Evolutionary conservation across 2,797 vertebrate species (phyloP), one percentile per base, ranked within the genome.

Genomic region (Lacerta agilis): DNA sequence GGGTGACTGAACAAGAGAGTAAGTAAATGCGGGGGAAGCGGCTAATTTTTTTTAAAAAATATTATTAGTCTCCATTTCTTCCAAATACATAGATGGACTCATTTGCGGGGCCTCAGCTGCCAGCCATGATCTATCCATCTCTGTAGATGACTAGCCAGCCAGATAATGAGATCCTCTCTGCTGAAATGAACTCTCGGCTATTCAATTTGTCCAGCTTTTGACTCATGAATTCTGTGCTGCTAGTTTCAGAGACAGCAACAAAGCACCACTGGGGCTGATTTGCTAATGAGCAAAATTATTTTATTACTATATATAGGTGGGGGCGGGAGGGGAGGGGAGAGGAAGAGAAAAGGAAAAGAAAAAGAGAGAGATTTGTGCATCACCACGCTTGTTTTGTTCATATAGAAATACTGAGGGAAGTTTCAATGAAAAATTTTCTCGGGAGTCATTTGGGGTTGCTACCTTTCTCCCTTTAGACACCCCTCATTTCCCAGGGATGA

Each of bases 101-200:
- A 91, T 85, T 89, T 87, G 92, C 86, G 77, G 81, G 86, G 90
- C 45, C 79, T 77, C 90, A 94, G 86, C 83, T 91, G 87, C 36
- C 72, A 67, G 88, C 43, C 82, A 88, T 79, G 92, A 94, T 86
- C 89, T 92, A 88, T 92, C 91, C 83, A 89, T 93, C 92, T 93
- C 88, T 58, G 93, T 83, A 90, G 91, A 95, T 86, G 87, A 91
- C 93, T 23, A 92, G 87, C 86, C 88, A 94, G 89, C 83, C 85
- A 88, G 86, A 92, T 90, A 91, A 91, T 92, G 90, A 93, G 91
- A 94, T 93, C 91, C 89, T 92, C 88, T 88, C 82, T 86, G 77
- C 86, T 87, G 66, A 94, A 95, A 93, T 94, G 2, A 94, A 93
- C 92, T 93, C 91, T 82, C 83, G 69, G 71, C 45, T 91, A 92